Conservation (phyloP, 2,797 vertebrate genomes). For the Valencia hispanica region DNA sequence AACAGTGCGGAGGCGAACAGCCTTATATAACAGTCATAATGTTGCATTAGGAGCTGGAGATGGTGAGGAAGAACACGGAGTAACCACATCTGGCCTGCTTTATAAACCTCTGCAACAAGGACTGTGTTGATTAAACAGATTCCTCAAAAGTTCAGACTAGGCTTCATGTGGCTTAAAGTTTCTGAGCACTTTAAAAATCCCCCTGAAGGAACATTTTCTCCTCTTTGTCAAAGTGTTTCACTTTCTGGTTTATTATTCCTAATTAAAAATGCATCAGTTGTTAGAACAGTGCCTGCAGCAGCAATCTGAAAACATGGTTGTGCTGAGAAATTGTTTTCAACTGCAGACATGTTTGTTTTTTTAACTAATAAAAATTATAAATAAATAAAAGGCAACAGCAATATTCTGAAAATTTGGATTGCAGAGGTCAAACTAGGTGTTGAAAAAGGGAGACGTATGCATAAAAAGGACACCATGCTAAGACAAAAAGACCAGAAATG, state of each 20-base stretch:
- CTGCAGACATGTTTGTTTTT: slow-evolving; percentile 4
- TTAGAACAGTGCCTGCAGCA: slow-evolving; percentile 21
- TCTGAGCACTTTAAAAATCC: background rate
- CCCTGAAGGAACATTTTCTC: slow-evolving; percentile 3
- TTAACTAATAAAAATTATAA: slow-evolving; percentile 7
- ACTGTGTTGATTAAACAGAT: background rate
- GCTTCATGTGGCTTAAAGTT: background rate
- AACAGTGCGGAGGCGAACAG: background rate
- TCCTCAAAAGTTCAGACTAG: slow-evolving; percentile 1
- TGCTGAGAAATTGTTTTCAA: slow-evolving; percentile 34
- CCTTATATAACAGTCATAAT: background rate
- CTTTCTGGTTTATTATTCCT: slow-evolving; percentile 26
- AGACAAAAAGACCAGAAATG: background rate
- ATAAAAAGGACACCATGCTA: background rate
- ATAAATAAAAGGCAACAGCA: background rate
- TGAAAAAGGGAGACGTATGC: background rate
- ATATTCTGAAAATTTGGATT: too few species aligned
- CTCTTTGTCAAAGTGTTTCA: background rate
- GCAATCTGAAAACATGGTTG: background rate
- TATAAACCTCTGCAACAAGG: background rate
- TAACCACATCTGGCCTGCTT: background rate
- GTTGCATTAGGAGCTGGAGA: background rate
- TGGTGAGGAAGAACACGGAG: background rate
- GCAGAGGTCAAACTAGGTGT: background rate
- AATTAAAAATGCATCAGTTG: slow-evolving; percentile 47